Conservation (phyloP, 1,140 invertebrate genomes). For the Gonioctena quinquepunctata region DNA sequence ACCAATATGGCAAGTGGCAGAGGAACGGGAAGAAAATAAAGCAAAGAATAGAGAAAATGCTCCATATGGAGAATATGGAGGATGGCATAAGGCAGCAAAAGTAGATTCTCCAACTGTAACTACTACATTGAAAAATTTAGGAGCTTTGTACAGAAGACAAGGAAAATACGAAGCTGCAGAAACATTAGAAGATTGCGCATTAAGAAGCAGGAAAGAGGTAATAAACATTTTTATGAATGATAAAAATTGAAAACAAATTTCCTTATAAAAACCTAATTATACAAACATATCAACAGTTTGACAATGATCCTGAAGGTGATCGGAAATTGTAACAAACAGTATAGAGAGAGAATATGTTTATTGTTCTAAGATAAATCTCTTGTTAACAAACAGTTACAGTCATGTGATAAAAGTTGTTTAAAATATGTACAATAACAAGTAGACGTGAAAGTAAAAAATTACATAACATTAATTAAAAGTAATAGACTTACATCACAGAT, state of each 20-base stretch:
- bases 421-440: too few species aligned
- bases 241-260: not conserved
- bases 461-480: too few species aligned
- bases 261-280: not conserved
- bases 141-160: conserved; percentile 94
- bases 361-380: too few species aligned
- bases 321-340: too few species aligned
- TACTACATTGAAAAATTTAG: conserved; percentile 95
- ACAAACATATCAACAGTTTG: too few species aligned
- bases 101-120: conserved; percentile 97
- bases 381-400: too few species aligned
- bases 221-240: conserved; percentile 20
- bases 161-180: conserved; percentile 99
- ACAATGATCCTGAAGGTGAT: too few species aligned
- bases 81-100: conserved; percentile 98
- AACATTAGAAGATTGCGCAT: conserved; percentile 95
- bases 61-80: conserved; percentile 92
- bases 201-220: conserved; percentile 92
- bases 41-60: conserved; percentile 88
- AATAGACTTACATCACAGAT: too few species aligned
- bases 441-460: too few species aligned
- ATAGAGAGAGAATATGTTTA: too few species aligned
- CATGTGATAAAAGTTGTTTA: too few species aligned
- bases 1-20: conserved; percentile 99
- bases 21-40: conserved; percentile 95